Evolutionary conservation across 2,113 vertebrate genomes (phyloP).

Genomic region (Callipepla squamata): DNA sequence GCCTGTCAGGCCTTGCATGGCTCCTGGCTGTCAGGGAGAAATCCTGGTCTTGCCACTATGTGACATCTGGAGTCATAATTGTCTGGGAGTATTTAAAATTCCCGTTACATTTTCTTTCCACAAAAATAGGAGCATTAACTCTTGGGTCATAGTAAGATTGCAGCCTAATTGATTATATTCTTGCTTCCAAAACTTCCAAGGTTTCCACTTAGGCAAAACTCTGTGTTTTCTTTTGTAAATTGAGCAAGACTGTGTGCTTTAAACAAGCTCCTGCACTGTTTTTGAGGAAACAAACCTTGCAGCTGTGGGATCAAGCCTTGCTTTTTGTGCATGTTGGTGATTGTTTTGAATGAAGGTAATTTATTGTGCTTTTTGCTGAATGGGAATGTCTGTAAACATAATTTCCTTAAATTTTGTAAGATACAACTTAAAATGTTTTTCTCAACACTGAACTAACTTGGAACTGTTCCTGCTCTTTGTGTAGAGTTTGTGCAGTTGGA

Average conservation of each 20-base stretch:
- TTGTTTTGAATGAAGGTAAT: not conserved
- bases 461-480: not conserved
- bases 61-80: rapidly evolving
- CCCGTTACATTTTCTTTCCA: not conserved
- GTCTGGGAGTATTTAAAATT: not conserved
- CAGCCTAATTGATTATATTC: not conserved
- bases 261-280: not conserved
- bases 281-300: not conserved
- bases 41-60: not conserved
- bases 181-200: not conserved
- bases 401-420: constrained; percentile 27
- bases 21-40: not conserved
- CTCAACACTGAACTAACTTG: not conserved
- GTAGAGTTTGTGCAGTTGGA: not conserved
- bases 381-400: not conserved
- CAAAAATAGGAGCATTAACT: not conserved
- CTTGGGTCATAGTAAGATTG: not conserved
- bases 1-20: not conserved
- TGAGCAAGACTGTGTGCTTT: not conserved
- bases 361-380: not conserved
- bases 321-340: not conserved
- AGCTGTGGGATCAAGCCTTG: not conserved
- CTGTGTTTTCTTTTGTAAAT: not conserved
- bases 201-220: not conserved
- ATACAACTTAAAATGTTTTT: not conserved